These are phyloP conservation scores for Spilogale gracilis DNA, from an alignment of 2,113 vertebrate species.

Conservation along the genomic window DNA sequence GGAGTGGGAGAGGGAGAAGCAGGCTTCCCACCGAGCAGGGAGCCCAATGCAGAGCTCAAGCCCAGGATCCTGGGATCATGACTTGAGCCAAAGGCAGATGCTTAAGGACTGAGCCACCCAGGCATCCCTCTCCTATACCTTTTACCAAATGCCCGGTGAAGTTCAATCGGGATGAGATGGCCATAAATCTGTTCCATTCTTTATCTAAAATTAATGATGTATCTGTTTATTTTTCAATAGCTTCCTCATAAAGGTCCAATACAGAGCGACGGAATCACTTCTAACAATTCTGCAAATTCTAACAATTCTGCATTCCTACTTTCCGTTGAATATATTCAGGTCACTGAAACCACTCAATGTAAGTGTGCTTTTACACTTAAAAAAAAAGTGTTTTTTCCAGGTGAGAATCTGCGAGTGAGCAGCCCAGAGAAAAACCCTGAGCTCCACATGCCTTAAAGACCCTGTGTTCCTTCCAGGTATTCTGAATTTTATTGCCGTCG, in stretches of 20 bases:
- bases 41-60: no score
- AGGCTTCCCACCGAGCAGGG: no score
- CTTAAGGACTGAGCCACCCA: no score
- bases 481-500: not conserved
- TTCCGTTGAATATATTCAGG: not conserved
- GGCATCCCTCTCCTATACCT: not conserved
- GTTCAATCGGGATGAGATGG: not conserved
- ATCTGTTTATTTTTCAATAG: not conserved
- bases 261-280: not conserved
- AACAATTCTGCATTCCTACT: not conserved
- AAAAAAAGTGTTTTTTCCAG: not conserved
- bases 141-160: not conserved
- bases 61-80: no score
- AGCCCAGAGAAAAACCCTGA: not conserved
- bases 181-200: not conserved
- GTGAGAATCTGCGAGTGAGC: not conserved
- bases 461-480: not conserved
- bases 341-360: not conserved
- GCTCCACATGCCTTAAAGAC: not conserved
- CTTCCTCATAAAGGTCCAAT: not conserved
- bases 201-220: not conserved
- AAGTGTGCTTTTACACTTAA: not conserved
- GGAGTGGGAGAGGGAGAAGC: no score
- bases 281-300: not conserved
- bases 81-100: no score